Evolutionary conservation across 1,140 invertebrate species (phyloP).

Genomic region (Alviniconcha marisindica): DNA sequence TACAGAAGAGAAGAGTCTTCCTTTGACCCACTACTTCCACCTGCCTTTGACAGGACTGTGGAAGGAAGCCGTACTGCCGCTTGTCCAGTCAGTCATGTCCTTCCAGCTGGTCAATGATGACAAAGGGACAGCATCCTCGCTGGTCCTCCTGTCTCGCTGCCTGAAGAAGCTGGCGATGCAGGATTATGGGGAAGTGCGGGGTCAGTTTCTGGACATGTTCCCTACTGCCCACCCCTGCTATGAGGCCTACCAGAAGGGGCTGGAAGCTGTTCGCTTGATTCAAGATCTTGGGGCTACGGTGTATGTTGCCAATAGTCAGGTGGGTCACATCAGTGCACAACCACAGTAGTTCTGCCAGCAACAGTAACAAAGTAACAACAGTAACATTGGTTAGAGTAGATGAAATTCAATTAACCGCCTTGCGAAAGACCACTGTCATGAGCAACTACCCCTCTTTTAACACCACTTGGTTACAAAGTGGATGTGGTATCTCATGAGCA

Average conservation of each 20-base stretch:
- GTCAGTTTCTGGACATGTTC: slow-evolving; percentile 28
- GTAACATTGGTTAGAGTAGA: not conserved
- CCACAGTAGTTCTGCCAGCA: too few species aligned
- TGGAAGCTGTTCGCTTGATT: slow-evolving; percentile 24
- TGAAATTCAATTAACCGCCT: not conserved
- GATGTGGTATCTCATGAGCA: too few species aligned
- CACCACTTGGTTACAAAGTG: too few species aligned
- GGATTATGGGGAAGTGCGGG: slow-evolving; percentile 36
- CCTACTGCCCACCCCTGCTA: slow-evolving; percentile 34
- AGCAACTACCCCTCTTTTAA: too few species aligned
- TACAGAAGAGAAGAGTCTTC: too few species aligned
- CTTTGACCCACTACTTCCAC: too few species aligned
- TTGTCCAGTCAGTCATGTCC: slow-evolving; percentile 42
- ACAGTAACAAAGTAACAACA: too few species aligned
- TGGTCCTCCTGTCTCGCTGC: slow-evolving; percentile 41
- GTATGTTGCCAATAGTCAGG: slow-evolving; percentile 40
- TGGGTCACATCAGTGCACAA: not conserved
- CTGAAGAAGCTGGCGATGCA: slow-evolving; percentile 35
- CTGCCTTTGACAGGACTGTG: slow-evolving; percentile 40
- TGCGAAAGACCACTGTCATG: too few species aligned
- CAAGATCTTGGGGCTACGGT: slow-evolving; percentile 33
- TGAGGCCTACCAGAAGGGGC: slow-evolving; percentile 40
- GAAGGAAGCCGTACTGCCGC: slow-evolving; percentile 45
- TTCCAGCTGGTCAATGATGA: slow-evolving; percentile 36
- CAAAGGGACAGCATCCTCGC: slow-evolving; percentile 41